Evolutionary conservation across 1,140 invertebrate genomes (phyloP).

Genomic region (Habropoda laboriosa): DNA sequence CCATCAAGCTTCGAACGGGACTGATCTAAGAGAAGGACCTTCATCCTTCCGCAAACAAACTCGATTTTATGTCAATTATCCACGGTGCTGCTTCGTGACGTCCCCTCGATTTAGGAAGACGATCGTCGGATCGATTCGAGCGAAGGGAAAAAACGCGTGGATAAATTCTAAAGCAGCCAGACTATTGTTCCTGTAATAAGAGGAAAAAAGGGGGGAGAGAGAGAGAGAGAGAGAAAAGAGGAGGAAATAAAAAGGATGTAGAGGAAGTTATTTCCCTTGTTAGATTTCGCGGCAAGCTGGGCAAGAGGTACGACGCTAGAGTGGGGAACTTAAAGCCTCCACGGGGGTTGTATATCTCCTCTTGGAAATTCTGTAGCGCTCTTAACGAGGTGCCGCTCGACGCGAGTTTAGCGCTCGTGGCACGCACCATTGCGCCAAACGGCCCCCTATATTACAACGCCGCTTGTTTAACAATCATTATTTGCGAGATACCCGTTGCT

Average conservation of each 20-base stretch:
- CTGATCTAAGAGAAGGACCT: too few relatives aligned
- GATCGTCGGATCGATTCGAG: too few relatives aligned
- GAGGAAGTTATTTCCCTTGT: conserved; percentile 3
- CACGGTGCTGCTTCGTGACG: too few relatives aligned
- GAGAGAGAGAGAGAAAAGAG: too few relatives aligned
- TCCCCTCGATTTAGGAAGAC: too few relatives aligned
- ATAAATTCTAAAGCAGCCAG: too few relatives aligned
- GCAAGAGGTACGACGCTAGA: not conserved
- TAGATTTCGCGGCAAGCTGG: not conserved
- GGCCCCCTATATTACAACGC: conserved; percentile 47
- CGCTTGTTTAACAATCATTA: conserved; percentile 78
- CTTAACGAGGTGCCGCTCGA: conserved; percentile 72
- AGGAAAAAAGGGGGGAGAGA: too few relatives aligned
- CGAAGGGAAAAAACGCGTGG: too few relatives aligned
- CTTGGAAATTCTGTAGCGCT: conserved; percentile 47
- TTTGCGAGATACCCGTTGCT: conserved; percentile 71
- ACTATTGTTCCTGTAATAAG: too few relatives aligned
- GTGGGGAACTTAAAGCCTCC: conserved; percentile 1
- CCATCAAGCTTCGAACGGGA: not conserved
- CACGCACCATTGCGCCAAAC: conserved; percentile 69
- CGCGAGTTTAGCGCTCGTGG: conserved; percentile 66
- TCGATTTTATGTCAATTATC: not conserved
- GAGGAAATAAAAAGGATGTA: not conserved
- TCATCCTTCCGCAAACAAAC: not conserved
- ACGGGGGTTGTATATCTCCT: conserved; percentile 51